phyloP scores from a whole-genome alignment of 2,113 vertebrate genomes.

The Pogona vitticeps region DNA sequence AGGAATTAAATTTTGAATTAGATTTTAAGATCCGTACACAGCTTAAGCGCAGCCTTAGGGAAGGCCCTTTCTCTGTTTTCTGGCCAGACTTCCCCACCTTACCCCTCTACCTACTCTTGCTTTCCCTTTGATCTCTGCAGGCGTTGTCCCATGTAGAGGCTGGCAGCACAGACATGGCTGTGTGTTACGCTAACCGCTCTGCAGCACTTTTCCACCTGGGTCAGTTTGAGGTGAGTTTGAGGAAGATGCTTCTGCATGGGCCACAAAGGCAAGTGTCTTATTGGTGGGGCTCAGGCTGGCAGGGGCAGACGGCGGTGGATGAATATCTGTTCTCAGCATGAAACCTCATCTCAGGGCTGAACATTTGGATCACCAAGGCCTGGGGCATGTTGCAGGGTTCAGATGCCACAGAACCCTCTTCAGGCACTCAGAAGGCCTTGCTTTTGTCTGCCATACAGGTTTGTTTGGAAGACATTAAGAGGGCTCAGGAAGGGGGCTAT shows the following conservation, averaged over 20 bases:
- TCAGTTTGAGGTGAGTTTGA: slow-evolving; percentile 75
- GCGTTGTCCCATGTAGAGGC: slow-evolving; percentile 79
- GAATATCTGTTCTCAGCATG: not conserved
- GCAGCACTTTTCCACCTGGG: slow-evolving; percentile 87
- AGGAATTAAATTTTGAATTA: no score
- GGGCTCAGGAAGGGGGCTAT: slow-evolving; percentile 81
- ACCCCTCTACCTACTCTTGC: not conserved
- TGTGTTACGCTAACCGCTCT: slow-evolving; percentile 94
- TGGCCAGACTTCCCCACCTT: no score
- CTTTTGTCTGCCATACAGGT: slow-evolving; percentile 73
- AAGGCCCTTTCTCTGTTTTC: not conserved
- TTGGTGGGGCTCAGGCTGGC: not conserved
- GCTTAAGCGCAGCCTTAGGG: no score
- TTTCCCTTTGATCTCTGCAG: slow-evolving; percentile 70
- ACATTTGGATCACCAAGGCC: no score
- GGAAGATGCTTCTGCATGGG: not conserved
- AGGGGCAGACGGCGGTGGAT: not conserved
- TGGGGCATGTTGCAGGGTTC: no score
- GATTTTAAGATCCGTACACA: not conserved
- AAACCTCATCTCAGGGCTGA: not conserved
- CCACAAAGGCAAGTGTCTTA: no score
- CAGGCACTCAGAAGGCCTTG: not conserved
- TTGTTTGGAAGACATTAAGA: slow-evolving; percentile 85
- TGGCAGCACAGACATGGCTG: slow-evolving; percentile 78
- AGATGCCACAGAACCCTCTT: not conserved